These are phyloP conservation scores for Brachionus koreanus DNA, from an alignment of 1,140 invertebrate species.

Conservation along the genomic window DNA sequence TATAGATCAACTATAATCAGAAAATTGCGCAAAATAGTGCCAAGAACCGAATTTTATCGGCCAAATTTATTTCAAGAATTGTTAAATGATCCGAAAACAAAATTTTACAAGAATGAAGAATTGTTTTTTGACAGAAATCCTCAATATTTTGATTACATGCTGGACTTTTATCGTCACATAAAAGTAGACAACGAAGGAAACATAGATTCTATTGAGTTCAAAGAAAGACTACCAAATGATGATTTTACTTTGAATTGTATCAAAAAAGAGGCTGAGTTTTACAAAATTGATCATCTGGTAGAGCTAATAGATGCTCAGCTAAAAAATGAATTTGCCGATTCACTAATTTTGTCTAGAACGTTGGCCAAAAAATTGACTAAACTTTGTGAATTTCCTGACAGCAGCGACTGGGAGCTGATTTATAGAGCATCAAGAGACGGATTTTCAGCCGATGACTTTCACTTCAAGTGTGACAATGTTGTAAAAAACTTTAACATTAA, in stretches of 20 bases:
- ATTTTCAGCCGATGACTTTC: constrained; percentile 1
- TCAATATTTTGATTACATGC: constrained; percentile 10
- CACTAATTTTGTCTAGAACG: background rate
- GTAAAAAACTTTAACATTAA: background rate
- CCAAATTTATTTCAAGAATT: background rate
- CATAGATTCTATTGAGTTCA: constrained; percentile 1
- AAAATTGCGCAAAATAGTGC: background rate
- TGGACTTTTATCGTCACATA: background rate
- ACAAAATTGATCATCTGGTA: background rate
- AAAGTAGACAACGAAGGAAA: constrained; percentile 5
- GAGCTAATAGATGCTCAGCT: background rate
- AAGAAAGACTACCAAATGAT: background rate
- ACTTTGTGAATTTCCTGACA: background rate
- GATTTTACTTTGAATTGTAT: background rate
- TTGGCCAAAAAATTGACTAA: background rate
- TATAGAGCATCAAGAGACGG: constrained; percentile 21
- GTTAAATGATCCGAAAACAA: background rate
- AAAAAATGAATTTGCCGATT: constrained; percentile 19
- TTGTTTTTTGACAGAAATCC: background rate
- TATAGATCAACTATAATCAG: background rate
- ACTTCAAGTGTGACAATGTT: constrained; percentile 8
- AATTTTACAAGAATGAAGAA: background rate
- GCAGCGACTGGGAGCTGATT: background rate
- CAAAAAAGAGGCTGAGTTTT: constrained; percentile 5
- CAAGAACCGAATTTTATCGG: background rate